Evolutionary conservation across 2,797 vertebrate genomes (phyloP), one percentile per base, ranked within the genome.

Genomic region (Acanthis flammea): DNA sequence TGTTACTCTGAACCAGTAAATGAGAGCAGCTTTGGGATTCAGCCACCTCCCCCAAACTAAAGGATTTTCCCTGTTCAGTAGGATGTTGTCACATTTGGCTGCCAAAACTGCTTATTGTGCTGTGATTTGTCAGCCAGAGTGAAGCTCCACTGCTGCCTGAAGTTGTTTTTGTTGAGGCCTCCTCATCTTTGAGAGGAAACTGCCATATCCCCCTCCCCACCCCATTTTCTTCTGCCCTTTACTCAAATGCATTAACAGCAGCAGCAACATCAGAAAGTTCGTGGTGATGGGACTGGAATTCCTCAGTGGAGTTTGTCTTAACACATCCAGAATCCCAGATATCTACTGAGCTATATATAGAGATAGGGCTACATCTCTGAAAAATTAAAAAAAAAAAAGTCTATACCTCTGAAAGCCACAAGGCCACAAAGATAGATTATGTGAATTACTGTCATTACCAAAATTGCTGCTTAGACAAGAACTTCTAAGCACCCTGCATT

Each of bases 371-470:
- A 9, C 85, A 92, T 66, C 41, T 60, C 79, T 72, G 31, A 95
- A 95, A 94, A 88, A 30, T 66, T 9, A 22, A 53, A 11, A 44
- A 31, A 33, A 88, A 65, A 91, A 92, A 65, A 22, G 66, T 76
- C 86, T 94, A 63, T 97, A 92, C 80, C 98, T 97, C 95, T 88
- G 76, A 91, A 98, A 98, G 93, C 97, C 97, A 93, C 96, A 93
- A 96, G 90, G 96, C 95, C 97, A 97, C 39, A 74, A 96, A 96
- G 97, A 98, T 92, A 97, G 96, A 96, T 72, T 77, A 92, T 70
- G 44, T 84, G 95, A 97, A 98, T 96, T 97, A 97, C 97, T 97
- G 85, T 98, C 97, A 98, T 98, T 98, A 97, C 93, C 18, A 13
- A 98, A 98, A 98, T 98, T 98, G 97, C 97, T 83, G 95, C 96